A percentile compares a stretch with the other conserved stretches of the same genome.
Conservation (phyloP, 2,113 vertebrate genomes). For the Scartelaos histophorus region DNA sequence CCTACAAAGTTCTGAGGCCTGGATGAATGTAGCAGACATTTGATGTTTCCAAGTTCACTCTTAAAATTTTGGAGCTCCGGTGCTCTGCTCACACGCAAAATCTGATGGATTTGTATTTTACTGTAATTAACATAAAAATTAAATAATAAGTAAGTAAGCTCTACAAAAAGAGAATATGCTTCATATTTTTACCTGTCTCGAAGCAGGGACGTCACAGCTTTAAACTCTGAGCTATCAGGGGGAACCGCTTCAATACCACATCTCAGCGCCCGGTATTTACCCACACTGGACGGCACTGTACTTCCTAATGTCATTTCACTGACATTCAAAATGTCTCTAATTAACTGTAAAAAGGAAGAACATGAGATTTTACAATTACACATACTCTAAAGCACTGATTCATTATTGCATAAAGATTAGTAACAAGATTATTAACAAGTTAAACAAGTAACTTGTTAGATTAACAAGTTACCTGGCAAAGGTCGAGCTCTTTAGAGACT, state of each 20-base stretch:
- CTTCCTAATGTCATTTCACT: constrained; percentile 76
- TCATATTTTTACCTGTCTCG: constrained; percentile 42
- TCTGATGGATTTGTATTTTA: constrained; percentile 70
- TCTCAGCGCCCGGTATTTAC: constrained; percentile 83
- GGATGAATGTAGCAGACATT: constrained; percentile 80
- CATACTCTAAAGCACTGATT: not conserved
- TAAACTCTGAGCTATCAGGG: constrained; percentile 71
- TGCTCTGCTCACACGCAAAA: constrained; percentile 76
- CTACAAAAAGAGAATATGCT: not conserved
- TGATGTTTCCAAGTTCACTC: constrained; percentile 78
- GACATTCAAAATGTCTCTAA: constrained; percentile 82
- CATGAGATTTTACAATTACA: not conserved
- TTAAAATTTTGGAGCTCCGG: constrained; percentile 79
- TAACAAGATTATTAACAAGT: not conserved
- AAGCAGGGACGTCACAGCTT: constrained; percentile 62
- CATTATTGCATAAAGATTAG: not conserved
- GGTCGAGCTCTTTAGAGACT: constrained; percentile 80
- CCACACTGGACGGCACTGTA: constrained; percentile 72
- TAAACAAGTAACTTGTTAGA: too few species aligned
- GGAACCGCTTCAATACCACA: constrained; percentile 81
- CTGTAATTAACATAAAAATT: constrained; percentile 31
- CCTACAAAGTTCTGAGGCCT: constrained; percentile 81
- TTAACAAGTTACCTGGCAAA: constrained; percentile 83
- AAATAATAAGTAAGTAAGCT: not conserved
- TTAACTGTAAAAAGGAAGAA: constrained; percentile 70